Evolutionary conservation across 1,140 invertebrate genomes (phyloP).

Genomic region (Drosophila tristis): DNA sequence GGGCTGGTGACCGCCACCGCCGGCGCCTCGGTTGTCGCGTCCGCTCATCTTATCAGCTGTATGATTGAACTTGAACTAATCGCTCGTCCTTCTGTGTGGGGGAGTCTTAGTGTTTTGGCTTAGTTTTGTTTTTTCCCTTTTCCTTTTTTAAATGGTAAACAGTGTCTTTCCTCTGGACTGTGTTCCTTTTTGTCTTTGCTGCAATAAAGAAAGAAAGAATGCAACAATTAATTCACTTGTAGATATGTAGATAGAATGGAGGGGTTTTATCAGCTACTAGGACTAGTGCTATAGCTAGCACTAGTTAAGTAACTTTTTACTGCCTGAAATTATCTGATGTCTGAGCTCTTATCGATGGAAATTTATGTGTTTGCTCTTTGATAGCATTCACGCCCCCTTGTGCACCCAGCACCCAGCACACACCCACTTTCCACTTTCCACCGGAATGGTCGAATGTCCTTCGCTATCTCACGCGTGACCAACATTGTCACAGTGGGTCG

Average conservation of each 20-base stretch:
- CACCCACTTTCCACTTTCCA: slow-evolving; percentile 24
- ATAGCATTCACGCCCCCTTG: slow-evolving; percentile 46
- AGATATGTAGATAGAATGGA: background rate
- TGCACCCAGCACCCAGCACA: slow-evolving; percentile 13
- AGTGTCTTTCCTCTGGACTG: slow-evolving; percentile 14
- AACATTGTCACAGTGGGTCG: slow-evolving; percentile 17
- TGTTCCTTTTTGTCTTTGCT: slow-evolving; percentile 65
- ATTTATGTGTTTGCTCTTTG: slow-evolving; percentile 29
- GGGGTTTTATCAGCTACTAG: background rate
- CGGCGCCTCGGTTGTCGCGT: slow-evolving; percentile 78
- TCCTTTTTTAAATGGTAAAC: slow-evolving; percentile 21
- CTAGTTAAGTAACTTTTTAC: background rate
- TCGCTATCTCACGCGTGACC: slow-evolving; percentile 36
- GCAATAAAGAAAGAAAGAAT: slow-evolving; percentile 31
- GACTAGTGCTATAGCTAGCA: background rate
- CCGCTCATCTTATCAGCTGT: slow-evolving; percentile 81
- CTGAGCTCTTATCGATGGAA: slow-evolving; percentile 1
- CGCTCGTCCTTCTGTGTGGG: slow-evolving; percentile 24
- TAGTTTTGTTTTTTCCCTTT: slow-evolving; percentile 19
- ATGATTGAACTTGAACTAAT: slow-evolving; percentile 66
- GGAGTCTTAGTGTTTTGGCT: background rate
- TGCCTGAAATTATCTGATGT: slow-evolving; percentile 20
- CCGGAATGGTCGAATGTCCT: slow-evolving; percentile 14
- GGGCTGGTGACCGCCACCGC: slow-evolving; percentile 70
- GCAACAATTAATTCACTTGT: slow-evolving; percentile 14